Percentiles rank a stretch among this genome's conserved stretches.
These are phyloP conservation scores for Tubulanus polymorphus DNA, from an alignment of 2,888 invertebrate genomes.

Conservation along the genomic window DNA sequence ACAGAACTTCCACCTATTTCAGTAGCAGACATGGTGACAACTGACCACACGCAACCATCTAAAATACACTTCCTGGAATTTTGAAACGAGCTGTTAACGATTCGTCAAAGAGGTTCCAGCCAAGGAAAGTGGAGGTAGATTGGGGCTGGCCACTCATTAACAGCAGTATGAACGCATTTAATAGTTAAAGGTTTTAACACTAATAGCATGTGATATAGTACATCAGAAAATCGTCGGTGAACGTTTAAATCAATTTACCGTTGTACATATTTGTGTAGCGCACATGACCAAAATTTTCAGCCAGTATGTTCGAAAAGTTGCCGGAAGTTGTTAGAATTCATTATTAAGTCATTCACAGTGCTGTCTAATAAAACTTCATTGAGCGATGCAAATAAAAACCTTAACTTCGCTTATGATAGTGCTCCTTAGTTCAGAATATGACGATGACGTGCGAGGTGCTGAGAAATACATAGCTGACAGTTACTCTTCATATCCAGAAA, in stretches of 20 bases:
- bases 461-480: neutral
- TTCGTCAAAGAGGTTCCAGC: neutral
- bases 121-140: slow-evolving; percentile 10
- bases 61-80: neutral
- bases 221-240: neutral
- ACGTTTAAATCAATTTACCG: neutral
- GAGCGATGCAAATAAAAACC: neutral
- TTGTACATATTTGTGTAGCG: slow-evolving; percentile 7
- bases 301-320: neutral
- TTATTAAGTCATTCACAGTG: neutral
- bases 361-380: neutral
- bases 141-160: slow-evolving; percentile 7
- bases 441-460: neutral
- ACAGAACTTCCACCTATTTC: slow-evolving; percentile 9
- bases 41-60: slow-evolving; percentile 3
- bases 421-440: neutral
- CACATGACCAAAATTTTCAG: slow-evolving; percentile 7
- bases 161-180: slow-evolving; percentile 5
- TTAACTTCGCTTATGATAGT: neutral
- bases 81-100: neutral
- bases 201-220: neutral
- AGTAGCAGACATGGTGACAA: slow-evolving; percentile 5
- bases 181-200: slow-evolving; percentile 2
- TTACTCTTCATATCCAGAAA: neutral
- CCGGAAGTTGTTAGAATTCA: neutral